phyloP scores from a whole-genome alignment of 2,888 invertebrate species.

The Deilephila elpenor region DNA sequence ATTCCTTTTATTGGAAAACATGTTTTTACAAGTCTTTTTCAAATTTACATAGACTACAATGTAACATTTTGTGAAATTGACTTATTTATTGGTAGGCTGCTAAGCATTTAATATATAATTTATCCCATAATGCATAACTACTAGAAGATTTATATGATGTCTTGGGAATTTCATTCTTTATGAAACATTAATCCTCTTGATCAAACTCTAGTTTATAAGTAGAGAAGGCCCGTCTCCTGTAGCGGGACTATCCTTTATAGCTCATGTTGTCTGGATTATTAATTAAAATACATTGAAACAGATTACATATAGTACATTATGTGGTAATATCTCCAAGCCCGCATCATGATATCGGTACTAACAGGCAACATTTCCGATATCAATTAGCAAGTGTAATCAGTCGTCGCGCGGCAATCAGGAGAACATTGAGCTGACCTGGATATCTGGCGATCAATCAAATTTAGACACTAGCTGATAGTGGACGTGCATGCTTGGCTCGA shows the following conservation, averaged over 20 bases:
- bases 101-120: too few relatives aligned
- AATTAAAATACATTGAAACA: neutral
- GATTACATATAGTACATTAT: neutral
- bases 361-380: neutral
- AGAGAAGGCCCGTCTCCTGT: too few relatives aligned
- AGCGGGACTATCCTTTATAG: too few relatives aligned
- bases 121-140: too few relatives aligned
- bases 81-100: too few relatives aligned
- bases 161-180: too few relatives aligned
- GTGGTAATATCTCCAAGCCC: neutral
- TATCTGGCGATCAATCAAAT: constrained; percentile 5
- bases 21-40: neutral
- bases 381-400: constrained; percentile 18
- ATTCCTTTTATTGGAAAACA: neutral
- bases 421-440: neutral
- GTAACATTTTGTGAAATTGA: too few relatives aligned
- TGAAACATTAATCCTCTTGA: too few relatives aligned
- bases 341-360: neutral
- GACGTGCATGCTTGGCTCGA: neutral
- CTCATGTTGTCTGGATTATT: neutral
- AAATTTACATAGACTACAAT: too few relatives aligned
- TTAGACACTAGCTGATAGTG: neutral
- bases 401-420: neutral
- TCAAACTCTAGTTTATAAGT: too few relatives aligned
- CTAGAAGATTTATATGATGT: too few relatives aligned